Conservation (phyloP, 2,113 vertebrate species). For the Accipiter cooperii region DNA sequence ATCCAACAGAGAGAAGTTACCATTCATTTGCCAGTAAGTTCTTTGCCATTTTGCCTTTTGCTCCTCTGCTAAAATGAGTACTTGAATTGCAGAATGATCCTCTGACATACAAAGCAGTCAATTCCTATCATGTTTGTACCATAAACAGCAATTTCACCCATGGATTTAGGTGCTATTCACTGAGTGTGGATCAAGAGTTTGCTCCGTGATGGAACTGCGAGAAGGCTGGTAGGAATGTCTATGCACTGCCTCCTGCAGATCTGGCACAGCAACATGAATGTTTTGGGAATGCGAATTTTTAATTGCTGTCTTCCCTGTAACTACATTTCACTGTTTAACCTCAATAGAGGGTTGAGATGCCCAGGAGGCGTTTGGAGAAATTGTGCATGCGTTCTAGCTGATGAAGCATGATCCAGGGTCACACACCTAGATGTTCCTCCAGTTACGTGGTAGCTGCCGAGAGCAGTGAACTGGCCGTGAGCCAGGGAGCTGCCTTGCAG, state of each 20-base stretch:
- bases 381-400: accelerated
- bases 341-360: neutral
- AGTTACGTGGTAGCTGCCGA: accelerated
- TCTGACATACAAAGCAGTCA: neutral
- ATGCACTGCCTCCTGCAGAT: neutral
- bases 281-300: neutral
- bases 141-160: neutral
- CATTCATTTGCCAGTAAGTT: neutral
- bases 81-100: neutral
- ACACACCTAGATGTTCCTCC: neutral
- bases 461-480: accelerated
- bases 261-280: neutral
- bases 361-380: neutral
- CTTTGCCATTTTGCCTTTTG: neutral
- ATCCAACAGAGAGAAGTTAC: neutral
- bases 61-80: neutral
- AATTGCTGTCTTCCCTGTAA: neutral
- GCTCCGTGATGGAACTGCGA: neutral
- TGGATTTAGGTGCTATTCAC: neutral
- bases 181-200: neutral
- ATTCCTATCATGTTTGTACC: neutral
- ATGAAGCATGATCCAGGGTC: neutral
- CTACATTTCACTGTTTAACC: neutral
- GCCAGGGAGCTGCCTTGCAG: neutral
- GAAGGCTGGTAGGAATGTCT: neutral